phyloP scores from a whole-genome alignment of 2,113 vertebrate species.

The Xiphophorus maculatus region DNA sequence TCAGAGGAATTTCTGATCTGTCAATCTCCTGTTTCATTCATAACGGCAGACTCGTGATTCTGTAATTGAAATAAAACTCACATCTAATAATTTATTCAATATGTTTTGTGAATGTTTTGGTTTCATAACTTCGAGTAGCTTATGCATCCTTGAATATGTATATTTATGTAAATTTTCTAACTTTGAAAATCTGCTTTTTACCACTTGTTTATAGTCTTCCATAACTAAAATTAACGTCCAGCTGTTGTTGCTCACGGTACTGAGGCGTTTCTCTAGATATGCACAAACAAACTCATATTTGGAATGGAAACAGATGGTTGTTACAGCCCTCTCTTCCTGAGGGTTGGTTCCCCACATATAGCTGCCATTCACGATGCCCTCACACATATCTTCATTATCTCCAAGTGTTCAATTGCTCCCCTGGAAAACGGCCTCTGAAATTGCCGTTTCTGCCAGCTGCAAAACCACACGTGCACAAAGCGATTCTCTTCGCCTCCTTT shows the following conservation, averaged over 20 bases:
- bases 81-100: neutral
- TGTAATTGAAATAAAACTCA: neutral
- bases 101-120: neutral
- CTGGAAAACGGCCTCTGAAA: conserved; percentile 21
- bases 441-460: conserved; percentile 35
- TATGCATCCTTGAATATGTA: neutral
- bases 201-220: conserved; percentile 3
- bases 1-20: too few species aligned
- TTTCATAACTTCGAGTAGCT: neutral
- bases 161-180: neutral
- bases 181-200: neutral
- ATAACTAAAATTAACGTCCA: conserved; percentile 5
- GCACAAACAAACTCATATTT: conserved; percentile 36
- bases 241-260: conserved; percentile 31
- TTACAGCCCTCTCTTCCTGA: conserved; percentile 36
- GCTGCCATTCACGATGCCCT: conserved; percentile 53
- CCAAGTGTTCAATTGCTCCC: conserved; percentile 46
- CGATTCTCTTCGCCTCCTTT: conserved; percentile 2
- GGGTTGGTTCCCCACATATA: conserved; percentile 49
- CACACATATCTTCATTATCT: conserved; percentile 69
- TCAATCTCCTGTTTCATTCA: too few species aligned
- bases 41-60: too few species aligned
- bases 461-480: conserved; percentile 19
- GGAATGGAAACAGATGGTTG: conserved; percentile 60
- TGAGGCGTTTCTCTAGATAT: conserved; percentile 29